These are phyloP conservation scores for Zygothrica quintamaculata DNA, from an alignment of 2,888 invertebrate genomes.

Conservation along the genomic window DNA sequence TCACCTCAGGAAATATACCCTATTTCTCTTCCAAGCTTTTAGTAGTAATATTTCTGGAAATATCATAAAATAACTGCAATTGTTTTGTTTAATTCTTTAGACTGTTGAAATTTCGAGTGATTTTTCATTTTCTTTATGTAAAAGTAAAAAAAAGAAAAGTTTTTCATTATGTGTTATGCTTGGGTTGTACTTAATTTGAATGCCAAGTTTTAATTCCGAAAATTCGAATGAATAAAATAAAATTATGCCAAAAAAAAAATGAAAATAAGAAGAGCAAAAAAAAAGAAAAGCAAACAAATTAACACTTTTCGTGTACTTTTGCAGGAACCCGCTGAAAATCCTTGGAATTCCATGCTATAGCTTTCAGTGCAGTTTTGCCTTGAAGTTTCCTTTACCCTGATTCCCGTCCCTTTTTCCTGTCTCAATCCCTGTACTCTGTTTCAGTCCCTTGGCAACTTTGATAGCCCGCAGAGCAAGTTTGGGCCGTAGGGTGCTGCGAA, in stretches of 20 bases:
- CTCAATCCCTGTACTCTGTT: neutral
- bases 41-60: too few species aligned
- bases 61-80: too few species aligned
- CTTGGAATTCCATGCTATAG: conserved; percentile 5
- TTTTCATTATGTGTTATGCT: conserved; percentile 42
- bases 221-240: conserved; percentile 46
- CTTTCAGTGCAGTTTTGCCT: neutral
- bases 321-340: conserved; percentile 3
- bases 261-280: conserved; percentile 42
- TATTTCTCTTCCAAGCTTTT: too few species aligned
- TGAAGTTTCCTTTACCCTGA: neutral
- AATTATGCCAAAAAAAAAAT: conserved; percentile 47
- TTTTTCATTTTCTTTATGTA: conserved; percentile 37
- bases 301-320: conserved; percentile 56
- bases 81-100: too few species aligned
- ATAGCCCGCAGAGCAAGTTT: conserved; percentile 48
- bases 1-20: too few species aligned
- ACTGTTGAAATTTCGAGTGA: conserved; percentile 1
- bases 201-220: conserved; percentile 57
- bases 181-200: conserved; percentile 53
- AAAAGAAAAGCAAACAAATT: conserved; percentile 69
- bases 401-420: neutral
- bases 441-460: conserved; percentile 21
- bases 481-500: conserved; percentile 38
- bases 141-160: conserved; percentile 38